Conservation (phyloP, 92 coral and sea anemone species). For the Scolanthus callimorphus region DNA sequence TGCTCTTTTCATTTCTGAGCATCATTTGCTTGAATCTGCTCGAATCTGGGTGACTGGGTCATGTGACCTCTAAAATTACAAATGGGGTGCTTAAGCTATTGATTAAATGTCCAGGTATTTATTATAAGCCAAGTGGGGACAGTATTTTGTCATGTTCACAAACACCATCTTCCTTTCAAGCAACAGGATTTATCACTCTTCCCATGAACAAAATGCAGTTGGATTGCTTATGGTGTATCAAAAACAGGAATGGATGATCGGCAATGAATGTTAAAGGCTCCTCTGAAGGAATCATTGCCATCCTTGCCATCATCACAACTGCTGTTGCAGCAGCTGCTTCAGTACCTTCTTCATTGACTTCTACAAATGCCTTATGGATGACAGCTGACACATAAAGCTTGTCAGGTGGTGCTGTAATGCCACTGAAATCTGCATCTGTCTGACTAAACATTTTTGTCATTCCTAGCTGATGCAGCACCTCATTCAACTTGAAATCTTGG, state of each 20-base stretch:
- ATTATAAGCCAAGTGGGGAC: too few species aligned
- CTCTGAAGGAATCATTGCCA: constrained; percentile 9
- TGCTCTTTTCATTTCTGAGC: too few species aligned
- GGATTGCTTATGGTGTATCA: constrained; percentile 59
- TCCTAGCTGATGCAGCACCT: constrained; percentile 55
- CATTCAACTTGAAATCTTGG: constrained; percentile 53
- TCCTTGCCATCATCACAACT: constrained; percentile 38
- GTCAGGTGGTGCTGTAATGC: constrained; percentile 43
- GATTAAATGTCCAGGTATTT: too few species aligned
- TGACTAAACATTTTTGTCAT: constrained; percentile 62
- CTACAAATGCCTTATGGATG: constrained; percentile 91
- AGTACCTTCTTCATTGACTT: constrained; percentile 89
- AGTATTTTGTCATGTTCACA: too few species aligned
- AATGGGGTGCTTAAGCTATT: too few species aligned
- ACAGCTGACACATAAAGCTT: constrained; percentile 66
- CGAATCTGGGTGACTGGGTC: too few species aligned
- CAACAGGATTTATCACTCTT: constrained; percentile 59
- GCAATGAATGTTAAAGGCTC: constrained; percentile 52
- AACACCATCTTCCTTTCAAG: constrained; percentile 1
- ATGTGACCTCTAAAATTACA: too few species aligned
- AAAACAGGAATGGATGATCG: constrained; percentile 85
- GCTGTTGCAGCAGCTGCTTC: constrained; percentile 94
- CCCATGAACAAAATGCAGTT: constrained; percentile 72
- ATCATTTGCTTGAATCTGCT: too few species aligned
- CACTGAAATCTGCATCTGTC: constrained; percentile 63